Percentiles rank a stretch among this genome's conserved stretches.
Conservation (phyloP, 2,113 vertebrate species). For the Chaetodon trifascialis region DNA sequence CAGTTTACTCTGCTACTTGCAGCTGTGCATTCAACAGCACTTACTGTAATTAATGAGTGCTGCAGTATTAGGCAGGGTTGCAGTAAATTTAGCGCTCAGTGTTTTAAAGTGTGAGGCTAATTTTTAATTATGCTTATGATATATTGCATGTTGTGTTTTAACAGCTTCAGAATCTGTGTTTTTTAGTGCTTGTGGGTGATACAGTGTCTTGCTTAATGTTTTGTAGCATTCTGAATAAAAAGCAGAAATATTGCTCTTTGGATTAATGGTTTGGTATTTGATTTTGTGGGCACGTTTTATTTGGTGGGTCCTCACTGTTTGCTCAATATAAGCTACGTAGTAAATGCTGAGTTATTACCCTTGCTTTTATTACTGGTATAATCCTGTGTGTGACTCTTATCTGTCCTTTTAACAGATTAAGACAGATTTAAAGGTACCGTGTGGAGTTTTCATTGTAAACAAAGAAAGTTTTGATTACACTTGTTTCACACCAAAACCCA, state of each 20-base stretch:
- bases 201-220: background rate
- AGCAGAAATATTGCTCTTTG: background rate
- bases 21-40: background rate
- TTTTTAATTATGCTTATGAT: background rate
- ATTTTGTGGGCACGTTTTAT: background rate
- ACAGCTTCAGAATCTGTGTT: too few relatives aligned
- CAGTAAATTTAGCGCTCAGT: background rate
- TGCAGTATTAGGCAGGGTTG: background rate
- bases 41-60: background rate
- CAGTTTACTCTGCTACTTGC: background rate
- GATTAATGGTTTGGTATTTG: background rate
- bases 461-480: conserved; percentile 43
- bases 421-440: conserved; percentile 11
- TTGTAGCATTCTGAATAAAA: background rate
- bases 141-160: background rate
- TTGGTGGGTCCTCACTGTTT: background rate
- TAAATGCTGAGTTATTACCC: background rate
- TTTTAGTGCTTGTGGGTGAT: background rate
- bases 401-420: conserved; percentile 36
- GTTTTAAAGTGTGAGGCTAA: background rate
- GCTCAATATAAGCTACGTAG: background rate
- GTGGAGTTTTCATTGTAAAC: conserved; percentile 29
- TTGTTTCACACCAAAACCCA: conserved; percentile 17
- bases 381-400: conserved; percentile 33
- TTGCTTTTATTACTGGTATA: conserved; percentile 4